Percentiles rank a stretch among this genome's conserved stretches.
Evolutionary conservation across 2,888 invertebrate genomes (phyloP).

Genomic region (Macropis europaea): DNA sequence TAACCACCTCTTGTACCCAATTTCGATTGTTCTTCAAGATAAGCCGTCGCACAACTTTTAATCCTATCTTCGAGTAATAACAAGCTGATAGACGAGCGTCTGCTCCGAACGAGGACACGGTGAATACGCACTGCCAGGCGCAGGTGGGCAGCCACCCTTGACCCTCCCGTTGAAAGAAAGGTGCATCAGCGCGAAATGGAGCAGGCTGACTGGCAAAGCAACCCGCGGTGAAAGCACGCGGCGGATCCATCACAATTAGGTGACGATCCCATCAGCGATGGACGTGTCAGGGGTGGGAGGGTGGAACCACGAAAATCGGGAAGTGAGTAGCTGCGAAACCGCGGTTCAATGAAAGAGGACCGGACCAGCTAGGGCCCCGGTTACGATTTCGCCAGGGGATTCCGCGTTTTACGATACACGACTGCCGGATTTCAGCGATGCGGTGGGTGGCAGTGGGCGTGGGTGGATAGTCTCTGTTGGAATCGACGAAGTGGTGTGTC

Average conservation of each 20-base stretch:
- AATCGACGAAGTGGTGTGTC: slow-evolving; percentile 41
- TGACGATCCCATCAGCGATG: slow-evolving; percentile 38
- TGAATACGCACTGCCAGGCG: too few species aligned
- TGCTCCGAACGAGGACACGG: too few species aligned
- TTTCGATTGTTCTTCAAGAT: too few species aligned
- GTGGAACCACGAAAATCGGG: slow-evolving; percentile 55
- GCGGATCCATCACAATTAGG: slow-evolving; percentile 33
- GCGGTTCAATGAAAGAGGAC: slow-evolving; percentile 42
- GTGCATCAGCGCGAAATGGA: slow-evolving; percentile 28
- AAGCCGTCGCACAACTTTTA: too few species aligned
- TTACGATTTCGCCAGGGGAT: slow-evolving; percentile 31
- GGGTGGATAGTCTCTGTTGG: slow-evolving; percentile 23
- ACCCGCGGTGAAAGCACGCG: not conserved
- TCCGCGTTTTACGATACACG: slow-evolving; percentile 39
- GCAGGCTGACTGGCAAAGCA: not conserved
- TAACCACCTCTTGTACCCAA: too few species aligned
- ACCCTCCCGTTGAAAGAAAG: slow-evolving; percentile 11
- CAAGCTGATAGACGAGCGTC: too few species aligned
- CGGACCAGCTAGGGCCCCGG: not conserved
- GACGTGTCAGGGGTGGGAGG: not conserved
- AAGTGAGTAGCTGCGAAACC: slow-evolving; percentile 61
- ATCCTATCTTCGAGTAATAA: too few species aligned
- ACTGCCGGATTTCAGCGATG: slow-evolving; percentile 12
- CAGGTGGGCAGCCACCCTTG: slow-evolving; percentile 39
- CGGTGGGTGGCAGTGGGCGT: not conserved